These are phyloP conservation scores for Stylophora pistillata DNA, from an alignment of 64 coral and sea anemone genomes.

Conservation along the genomic window DNA sequence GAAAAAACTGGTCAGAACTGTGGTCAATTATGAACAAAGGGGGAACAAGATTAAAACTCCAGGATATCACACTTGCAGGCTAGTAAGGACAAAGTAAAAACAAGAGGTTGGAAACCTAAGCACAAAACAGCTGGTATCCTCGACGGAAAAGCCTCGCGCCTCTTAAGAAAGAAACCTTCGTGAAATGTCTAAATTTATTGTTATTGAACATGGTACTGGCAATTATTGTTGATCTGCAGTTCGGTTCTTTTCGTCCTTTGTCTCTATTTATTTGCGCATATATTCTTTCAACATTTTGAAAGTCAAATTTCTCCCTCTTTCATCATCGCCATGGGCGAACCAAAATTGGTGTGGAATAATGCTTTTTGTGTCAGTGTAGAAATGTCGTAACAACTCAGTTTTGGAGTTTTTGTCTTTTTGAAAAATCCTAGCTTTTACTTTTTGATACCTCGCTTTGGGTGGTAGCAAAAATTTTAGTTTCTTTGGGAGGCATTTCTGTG, in stretches of 20 bases:
- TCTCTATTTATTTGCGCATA: not conserved
- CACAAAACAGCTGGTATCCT: conserved; percentile 7
- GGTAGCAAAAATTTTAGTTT: not conserved
- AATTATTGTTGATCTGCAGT: not conserved
- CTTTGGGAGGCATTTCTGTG: not conserved
- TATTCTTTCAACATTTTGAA: not conserved
- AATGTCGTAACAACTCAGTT: not conserved
- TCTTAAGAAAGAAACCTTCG: not conserved
- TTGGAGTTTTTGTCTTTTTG: not conserved
- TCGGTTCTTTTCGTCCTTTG: not conserved
- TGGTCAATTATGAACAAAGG: conserved; percentile 36
- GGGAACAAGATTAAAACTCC: conserved; percentile 17
- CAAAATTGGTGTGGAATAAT: not conserved
- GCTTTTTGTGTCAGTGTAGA: conserved; percentile 1
- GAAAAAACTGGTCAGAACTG: not conserved
- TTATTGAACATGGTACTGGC: not conserved
- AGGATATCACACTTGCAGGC: conserved; percentile 1
- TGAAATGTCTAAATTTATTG: not conserved
- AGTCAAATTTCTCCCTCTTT: conserved; percentile 9
- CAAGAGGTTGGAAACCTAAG: conserved; percentile 11
- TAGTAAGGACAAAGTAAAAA: not conserved
- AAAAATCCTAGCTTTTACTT: not conserved
- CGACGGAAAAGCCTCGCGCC: not conserved
- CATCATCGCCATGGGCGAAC: conserved; percentile 4
- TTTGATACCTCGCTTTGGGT: not conserved